phyloP scores from a whole-genome alignment of 2,113 vertebrate species.

The Oryzias javanicus region DNA sequence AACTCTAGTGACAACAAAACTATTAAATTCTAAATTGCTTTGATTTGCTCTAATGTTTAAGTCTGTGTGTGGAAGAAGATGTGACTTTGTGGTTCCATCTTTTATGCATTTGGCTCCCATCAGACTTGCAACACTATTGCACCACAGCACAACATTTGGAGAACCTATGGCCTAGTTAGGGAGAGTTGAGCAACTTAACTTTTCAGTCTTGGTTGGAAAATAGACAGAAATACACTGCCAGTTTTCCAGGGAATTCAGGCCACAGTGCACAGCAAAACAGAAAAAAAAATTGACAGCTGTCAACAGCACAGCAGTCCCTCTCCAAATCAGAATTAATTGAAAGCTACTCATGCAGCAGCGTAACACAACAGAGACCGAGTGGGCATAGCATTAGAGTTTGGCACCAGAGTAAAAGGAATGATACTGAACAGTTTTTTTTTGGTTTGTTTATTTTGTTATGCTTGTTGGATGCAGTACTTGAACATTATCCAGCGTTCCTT shows the following conservation, averaged over 20 bases:
- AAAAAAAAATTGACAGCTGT: background rate
- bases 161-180: background rate
- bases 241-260: background rate
- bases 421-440: conserved; percentile 2
- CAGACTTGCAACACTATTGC: background rate
- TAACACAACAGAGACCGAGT: background rate
- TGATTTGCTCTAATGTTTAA: too few species aligned
- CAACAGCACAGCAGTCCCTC: background rate
- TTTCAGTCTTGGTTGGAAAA: background rate
- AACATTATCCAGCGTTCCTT: conserved; percentile 15
- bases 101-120: too few species aligned
- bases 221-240: background rate
- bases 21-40: too few species aligned
- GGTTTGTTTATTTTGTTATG: conserved; percentile 13
- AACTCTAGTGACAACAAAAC: too few species aligned
- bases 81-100: too few species aligned
- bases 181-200: background rate
- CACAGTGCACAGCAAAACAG: background rate
- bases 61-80: too few species aligned
- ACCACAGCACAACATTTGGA: background rate
- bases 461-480: conserved; percentile 29
- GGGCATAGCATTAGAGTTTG: conserved; percentile 14
- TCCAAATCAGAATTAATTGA: conserved; percentile 16
- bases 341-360: conserved; percentile 23
- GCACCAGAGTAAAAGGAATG: conserved; percentile 13